A percentile compares a stretch with the other conserved stretches of the same genome.
phyloP scores from a whole-genome alignment of 2,113 vertebrate genomes.

The Spheniscus mendiculus region DNA sequence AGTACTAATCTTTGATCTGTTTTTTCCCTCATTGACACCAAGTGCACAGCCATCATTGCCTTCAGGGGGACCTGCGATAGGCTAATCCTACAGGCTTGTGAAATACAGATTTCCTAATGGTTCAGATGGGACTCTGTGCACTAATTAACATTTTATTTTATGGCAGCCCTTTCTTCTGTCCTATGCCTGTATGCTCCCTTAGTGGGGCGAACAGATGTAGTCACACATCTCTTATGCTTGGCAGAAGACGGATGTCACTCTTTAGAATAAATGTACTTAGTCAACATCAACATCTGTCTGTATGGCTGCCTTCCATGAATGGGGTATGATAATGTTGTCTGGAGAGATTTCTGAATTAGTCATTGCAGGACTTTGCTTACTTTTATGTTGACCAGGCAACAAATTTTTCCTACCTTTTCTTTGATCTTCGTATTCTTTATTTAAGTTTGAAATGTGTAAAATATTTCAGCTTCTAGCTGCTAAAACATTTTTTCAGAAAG shows the following conservation, averaged over 20 bases:
- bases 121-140: background rate
- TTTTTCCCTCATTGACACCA: background rate
- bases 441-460: background rate
- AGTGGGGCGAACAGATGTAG: conserved; percentile 73
- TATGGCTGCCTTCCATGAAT: conserved; percentile 46
- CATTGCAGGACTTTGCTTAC: conserved; percentile 44
- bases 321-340: conserved; percentile 27
- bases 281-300: conserved; percentile 77
- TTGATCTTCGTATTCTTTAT: conserved; percentile 48
- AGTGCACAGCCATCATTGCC: background rate
- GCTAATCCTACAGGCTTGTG: background rate
- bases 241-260: conserved; percentile 75
- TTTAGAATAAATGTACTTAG: conserved; percentile 54
- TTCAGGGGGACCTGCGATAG: background rate
- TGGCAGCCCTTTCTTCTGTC: conserved; percentile 66
- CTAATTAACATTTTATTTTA: conserved; percentile 75
- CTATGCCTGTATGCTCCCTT: conserved; percentile 53
- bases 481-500: conserved; percentile 1
- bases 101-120: background rate
- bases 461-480: background rate
- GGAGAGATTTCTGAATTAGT: conserved; percentile 60
- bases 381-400: conserved; percentile 64
- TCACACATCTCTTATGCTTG: conserved; percentile 59
- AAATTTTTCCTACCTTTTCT: conserved; percentile 13
- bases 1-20: background rate